These are phyloP conservation scores for Rhagonycha lutea DNA, from an alignment of 2,888 invertebrate species.

Conservation along the genomic window DNA sequence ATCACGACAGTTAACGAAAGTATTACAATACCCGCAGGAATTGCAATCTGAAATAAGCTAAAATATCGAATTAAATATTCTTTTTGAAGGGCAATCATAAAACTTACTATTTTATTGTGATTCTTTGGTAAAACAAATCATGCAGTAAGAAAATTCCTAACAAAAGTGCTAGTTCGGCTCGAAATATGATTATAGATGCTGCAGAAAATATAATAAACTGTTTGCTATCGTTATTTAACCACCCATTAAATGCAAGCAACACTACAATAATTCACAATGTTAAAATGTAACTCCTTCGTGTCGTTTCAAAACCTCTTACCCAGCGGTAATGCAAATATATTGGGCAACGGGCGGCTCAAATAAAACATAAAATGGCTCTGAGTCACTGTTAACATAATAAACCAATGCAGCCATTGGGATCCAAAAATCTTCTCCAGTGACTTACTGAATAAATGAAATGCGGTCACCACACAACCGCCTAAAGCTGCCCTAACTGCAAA, in stretches of 20 bases:
- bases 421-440: constrained; percentile 81
- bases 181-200: constrained; percentile 85
- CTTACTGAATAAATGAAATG: constrained; percentile 75
- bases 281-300: background rate
- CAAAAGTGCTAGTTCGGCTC: constrained; percentile 85
- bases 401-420: constrained; percentile 77
- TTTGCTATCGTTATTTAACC: constrained; percentile 77
- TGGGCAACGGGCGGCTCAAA: constrained; percentile 90
- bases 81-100: background rate
- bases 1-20: constrained; percentile 74
- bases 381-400: constrained; percentile 79
- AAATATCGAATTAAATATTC: constrained; percentile 35
- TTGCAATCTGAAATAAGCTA: constrained; percentile 72
- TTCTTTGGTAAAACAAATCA: constrained; percentile 73
- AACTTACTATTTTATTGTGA: constrained; percentile 69
- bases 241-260: constrained; percentile 80
- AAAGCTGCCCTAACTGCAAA: constrained; percentile 81
- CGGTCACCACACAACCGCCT: constrained; percentile 73
- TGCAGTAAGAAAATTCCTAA: constrained; percentile 83
- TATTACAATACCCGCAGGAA: constrained; percentile 72
- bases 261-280: constrained; percentile 63
- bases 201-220: constrained; percentile 84
- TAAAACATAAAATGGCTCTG: constrained; percentile 99
- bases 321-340: constrained; percentile 88
- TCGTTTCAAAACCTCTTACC: constrained; percentile 63